Base-by-base conservation (phyloP, 2,797 vertebrate species). In the Labeo calbasu region DNA sequence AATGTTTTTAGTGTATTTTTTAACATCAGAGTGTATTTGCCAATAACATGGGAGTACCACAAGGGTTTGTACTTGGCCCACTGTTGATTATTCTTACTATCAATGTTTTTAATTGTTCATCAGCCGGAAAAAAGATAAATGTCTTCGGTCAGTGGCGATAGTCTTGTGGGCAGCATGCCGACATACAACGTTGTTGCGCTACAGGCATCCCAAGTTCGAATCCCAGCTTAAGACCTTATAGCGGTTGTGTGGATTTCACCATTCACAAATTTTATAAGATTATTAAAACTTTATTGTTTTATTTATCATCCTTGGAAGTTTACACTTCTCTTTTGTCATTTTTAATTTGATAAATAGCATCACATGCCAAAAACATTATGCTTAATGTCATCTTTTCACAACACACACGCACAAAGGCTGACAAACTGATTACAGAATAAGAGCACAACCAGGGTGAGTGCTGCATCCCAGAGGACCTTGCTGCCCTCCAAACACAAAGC, bases 381-480 rank as follows among this genome's bases (percentile, higher is more conserved):
- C 9, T 21, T 82, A 43, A 75, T 40, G 2, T 40, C 19, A 63
- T 61, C 53, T 40, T 40, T 73, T 61, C 32, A 63, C 25, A 77
- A 68, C 69, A 76, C 70, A 84, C 40, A 84, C 71, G 57, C 51
- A 66, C 79, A 59, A 70, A 78, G 2, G 57, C 77, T 87, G 75
- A 87, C 88, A 87, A 78, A 84, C 80, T 86, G 86, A 90, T 91
- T 85, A 85, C 81, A 87, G 80, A 51, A 89, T 87, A 92, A 89
- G 91, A 85, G 84, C 69, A 84, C 63, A 71, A 61, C 65, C 77
- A 85, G 85, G 77, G 69, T 85, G 81, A 69, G 72, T 77, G 83
- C 63, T 4, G 21, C 53, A 51, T 89, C 87, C 61, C 71, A 28
- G 72, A 88, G 89, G 86, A 82, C 85, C 57, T 65, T 73, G 78